These are phyloP conservation scores for Semotilus atromaculatus DNA, from an alignment of 2,797 vertebrate genomes.

Conservation along the genomic window DNA sequence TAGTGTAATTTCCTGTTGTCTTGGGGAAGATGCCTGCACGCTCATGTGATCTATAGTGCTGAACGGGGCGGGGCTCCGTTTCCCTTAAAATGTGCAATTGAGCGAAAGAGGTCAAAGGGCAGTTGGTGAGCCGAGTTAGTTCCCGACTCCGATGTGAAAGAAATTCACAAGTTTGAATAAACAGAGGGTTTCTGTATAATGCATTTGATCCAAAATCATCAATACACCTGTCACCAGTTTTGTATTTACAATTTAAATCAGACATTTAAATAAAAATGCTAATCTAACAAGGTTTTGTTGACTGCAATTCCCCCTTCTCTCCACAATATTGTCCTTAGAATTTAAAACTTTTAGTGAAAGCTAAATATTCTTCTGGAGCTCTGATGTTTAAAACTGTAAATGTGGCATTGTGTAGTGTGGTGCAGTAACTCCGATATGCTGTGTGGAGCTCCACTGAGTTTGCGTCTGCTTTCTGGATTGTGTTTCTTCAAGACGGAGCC, in stretches of 20 bases:
- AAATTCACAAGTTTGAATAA: background rate
- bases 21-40: background rate
- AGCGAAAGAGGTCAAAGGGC: constrained; percentile 31
- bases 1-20: constrained; percentile 7
- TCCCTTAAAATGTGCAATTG: constrained; percentile 4
- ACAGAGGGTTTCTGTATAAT: background rate
- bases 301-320: background rate
- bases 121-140: constrained; percentile 16
- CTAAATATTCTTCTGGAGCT: background rate
- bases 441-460: background rate
- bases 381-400: background rate
- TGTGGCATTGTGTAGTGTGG: too few species aligned
- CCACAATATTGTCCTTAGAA: background rate
- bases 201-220: background rate
- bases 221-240: background rate
- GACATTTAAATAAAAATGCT: background rate
- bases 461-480: background rate
- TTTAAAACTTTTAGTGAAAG: background rate
- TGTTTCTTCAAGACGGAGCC: background rate
- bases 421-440: background rate
- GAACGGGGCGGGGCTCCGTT: background rate
- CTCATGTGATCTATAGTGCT: constrained; percentile 9
- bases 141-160: background rate
- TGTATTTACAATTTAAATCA: background rate
- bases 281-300: background rate